These are phyloP conservation scores for Ranitomeya variabilis DNA, from an alignment of 2,113 vertebrate species.

Conservation along the genomic window DNA sequence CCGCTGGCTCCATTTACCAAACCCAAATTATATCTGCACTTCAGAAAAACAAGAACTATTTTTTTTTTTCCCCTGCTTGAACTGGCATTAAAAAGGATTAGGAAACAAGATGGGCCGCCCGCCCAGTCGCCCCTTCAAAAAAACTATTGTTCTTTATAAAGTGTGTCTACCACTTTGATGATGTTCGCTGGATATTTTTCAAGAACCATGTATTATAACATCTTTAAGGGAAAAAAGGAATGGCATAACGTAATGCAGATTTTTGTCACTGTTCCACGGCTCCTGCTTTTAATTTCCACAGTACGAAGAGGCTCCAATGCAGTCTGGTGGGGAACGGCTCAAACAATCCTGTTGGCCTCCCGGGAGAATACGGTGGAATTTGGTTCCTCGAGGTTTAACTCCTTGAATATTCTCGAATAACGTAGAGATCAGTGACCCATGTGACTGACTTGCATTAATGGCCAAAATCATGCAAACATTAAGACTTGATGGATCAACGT, in stretches of 20 bases:
- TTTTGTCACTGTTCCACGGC: conserved; percentile 83
- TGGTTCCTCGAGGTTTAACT: conserved; percentile 62
- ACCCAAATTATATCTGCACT: conserved; percentile 62
- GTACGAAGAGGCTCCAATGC: conserved; percentile 71
- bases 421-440: background rate
- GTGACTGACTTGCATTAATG: background rate
- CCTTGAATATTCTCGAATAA: conserved; percentile 13
- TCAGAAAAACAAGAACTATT: conserved; percentile 55
- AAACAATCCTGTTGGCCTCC: conserved; percentile 63
- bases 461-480: background rate
- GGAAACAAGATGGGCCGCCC: conserved; percentile 64
- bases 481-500: background rate
- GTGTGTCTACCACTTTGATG: conserved; percentile 78
- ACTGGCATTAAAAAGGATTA: conserved; percentile 63
- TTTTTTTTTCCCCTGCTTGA: conserved; percentile 61
- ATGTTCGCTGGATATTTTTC: conserved; percentile 81
- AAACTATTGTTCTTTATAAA: conserved; percentile 68
- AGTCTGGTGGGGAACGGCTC: conserved; percentile 71
- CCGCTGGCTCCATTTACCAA: conserved; percentile 59
- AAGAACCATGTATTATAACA: conserved; percentile 78
- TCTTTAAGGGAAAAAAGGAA: conserved; percentile 71
- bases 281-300: conserved; percentile 87
- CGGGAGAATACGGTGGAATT: conserved; percentile 69
- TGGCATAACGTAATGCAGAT: conserved; percentile 87
- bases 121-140: conserved; percentile 63